Conservation (phyloP, 37 sponge, comb jelly and placozoan species). For the Chondrilla cf. caribensis region DNA sequence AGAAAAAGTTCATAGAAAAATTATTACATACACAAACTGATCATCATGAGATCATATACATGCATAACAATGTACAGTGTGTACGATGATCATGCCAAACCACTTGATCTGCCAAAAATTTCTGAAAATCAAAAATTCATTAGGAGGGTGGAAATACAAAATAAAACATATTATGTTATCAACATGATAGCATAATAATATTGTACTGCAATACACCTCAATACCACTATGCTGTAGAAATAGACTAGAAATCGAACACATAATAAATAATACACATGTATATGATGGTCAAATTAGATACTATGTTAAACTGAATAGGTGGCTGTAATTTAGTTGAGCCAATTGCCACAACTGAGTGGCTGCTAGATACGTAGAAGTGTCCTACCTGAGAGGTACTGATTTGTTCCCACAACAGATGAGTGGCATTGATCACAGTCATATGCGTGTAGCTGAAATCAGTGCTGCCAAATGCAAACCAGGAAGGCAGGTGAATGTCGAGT, state of each 20-base stretch:
- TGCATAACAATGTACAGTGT: too few species aligned
- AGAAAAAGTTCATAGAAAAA: neutral
- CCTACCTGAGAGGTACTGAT: slow-evolving; percentile 40
- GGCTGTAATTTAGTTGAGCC: too few species aligned
- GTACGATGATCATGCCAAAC: too few species aligned
- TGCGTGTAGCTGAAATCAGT: slow-evolving; percentile 41
- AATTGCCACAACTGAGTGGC: too few species aligned
- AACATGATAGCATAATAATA: too few species aligned
- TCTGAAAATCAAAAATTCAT: too few species aligned
- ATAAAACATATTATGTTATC: too few species aligned
- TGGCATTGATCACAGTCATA: slow-evolving; percentile 41
- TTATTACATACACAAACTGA: neutral
- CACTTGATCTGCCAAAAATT: too few species aligned
- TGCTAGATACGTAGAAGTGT: neutral
- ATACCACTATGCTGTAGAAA: neutral
- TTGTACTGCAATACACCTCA: too few species aligned
- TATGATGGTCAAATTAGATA: too few species aligned
- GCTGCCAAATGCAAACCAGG: slow-evolving; percentile 31
- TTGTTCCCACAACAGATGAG: slow-evolving; percentile 38
- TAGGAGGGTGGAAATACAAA: too few species aligned
- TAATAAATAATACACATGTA: neutral
- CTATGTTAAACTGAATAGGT: too few species aligned
- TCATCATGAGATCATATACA: neutral
- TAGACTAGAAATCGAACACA: neutral
- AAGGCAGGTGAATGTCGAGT: neutral